Base-by-base conservation (phyloP, 2,113 vertebrate genomes). In the Todiramphus saurophagus region DNA sequence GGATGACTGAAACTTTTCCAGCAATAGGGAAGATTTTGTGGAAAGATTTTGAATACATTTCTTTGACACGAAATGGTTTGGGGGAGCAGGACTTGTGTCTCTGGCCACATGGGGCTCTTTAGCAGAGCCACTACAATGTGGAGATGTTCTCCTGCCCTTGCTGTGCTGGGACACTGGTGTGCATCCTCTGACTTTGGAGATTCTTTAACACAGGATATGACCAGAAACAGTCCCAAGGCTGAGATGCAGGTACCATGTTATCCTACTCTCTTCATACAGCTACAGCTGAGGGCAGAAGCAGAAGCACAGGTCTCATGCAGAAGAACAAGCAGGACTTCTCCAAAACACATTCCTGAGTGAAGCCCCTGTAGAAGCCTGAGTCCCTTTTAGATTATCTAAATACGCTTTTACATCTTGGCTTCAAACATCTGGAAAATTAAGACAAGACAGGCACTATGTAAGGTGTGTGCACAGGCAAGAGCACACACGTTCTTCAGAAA, bases 161-260 rank as follows among this genome's bases (percentile, higher is more conserved):
- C 41, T 27, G 8, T n/a, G 13, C 31, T 0, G 1, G 30, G 30
- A 28, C 27, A 44, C 2, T 4, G 1, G 13, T 5, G 33, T 30
- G 11, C 8, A 27, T 5, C 35, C 33, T 17, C 59, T 64, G 25
- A 24, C 14, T 77, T 74, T 51, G 39, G 37, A 94, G 53, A 5
- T 78, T 13, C 39, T 72, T 21, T 74, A 69, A 19, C 24, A 25
- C 21, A 19, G 31, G 8, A 83, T n/a, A 20, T 4, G 2, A 10
- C 16, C 50, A 83, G 35, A 44, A 76, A 33, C 0, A 1, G 10
- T 30, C 17, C 9, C 68, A n/a, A 60, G 12, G 43, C 30, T 62
- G 41, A 85, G 67, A 16, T 27, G 30, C 18, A 50, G 56, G 39
- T 30, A 25, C 35, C 27, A 24, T 1, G 0, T 13, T 11, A 31